A percentile compares a stretch with the other conserved stretches of the same genome.
phyloP scores from a whole-genome alignment of 2,797 vertebrate genomes.

The Anas georgica region DNA sequence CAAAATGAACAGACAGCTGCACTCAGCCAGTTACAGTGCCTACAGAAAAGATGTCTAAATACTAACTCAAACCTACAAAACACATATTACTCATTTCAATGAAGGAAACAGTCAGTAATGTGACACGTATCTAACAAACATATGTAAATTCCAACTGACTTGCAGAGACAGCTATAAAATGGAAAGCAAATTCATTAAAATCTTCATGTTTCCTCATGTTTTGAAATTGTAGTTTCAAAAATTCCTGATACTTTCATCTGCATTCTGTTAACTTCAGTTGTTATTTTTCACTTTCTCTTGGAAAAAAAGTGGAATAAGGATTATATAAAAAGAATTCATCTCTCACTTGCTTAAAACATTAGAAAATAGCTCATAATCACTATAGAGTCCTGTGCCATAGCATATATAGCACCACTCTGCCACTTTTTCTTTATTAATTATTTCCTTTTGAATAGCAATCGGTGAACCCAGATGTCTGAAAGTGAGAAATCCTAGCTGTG shows the following conservation, averaged over 20 bases:
- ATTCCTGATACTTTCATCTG: not conserved
- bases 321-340: slow-evolving; percentile 1
- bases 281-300: slow-evolving; percentile 32
- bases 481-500: slow-evolving; percentile 27
- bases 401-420: slow-evolving; percentile 47
- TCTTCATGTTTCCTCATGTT: not conserved
- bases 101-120: not conserved
- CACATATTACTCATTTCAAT: not conserved
- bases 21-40: not conserved
- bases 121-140: not conserved
- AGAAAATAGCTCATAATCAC: slow-evolving; percentile 41
- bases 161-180: not conserved
- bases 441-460: slow-evolving; percentile 60
- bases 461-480: slow-evolving; percentile 62
- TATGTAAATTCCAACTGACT: not conserved
- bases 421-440: slow-evolving; percentile 68
- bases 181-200: not conserved
- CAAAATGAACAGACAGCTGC: not conserved
- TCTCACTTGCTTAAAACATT: slow-evolving; percentile 32
- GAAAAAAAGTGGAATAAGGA: not conserved
- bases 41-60: not conserved
- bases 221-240: not conserved
- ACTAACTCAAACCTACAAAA: not conserved
- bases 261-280: not conserved
- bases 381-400: slow-evolving; percentile 15